phyloP scores from a whole-genome alignment of 1,140 invertebrate species.

The Drosophila bocqueti region DNA sequence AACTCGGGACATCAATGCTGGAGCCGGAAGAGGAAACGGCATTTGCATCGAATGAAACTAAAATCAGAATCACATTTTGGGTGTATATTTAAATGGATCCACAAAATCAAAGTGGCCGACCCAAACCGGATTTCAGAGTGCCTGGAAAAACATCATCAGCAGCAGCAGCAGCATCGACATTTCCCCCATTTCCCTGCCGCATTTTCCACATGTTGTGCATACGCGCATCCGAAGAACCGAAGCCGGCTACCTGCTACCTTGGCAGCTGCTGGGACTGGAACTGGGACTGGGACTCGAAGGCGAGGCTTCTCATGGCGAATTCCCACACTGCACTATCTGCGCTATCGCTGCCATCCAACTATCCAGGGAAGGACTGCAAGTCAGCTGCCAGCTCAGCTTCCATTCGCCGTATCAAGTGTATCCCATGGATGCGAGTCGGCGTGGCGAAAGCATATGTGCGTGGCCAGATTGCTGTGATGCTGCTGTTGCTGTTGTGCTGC shows the following conservation, averaged over 20 bases:
- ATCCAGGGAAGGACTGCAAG: constrained; percentile 66
- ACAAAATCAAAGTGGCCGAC: constrained; percentile 42
- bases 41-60: constrained; percentile 42
- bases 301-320: constrained; percentile 74
- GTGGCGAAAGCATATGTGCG: constrained; percentile 59
- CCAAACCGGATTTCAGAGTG: constrained; percentile 40
- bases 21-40: constrained; percentile 34
- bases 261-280: constrained; percentile 13
- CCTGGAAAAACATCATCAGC: constrained; percentile 24
- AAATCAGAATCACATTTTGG: constrained; percentile 21
- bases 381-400: constrained; percentile 63
- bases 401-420: constrained; percentile 64
- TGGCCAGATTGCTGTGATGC: constrained; percentile 51
- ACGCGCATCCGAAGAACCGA: constrained; percentile 46
- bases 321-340: constrained; percentile 59
- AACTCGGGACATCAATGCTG: neutral
- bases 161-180: constrained; percentile 12
- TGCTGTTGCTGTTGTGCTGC: neutral
- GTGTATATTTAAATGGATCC: constrained; percentile 37
- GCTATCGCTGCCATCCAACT: constrained; percentile 37
- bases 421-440: constrained; percentile 46
- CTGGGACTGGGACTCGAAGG: constrained; percentile 6
- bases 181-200: constrained; percentile 54
- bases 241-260: constrained; percentile 52
- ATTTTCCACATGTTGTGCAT: constrained; percentile 69